Evolutionary conservation across 2,888 invertebrate genomes (phyloP), one percentile per base, ranked within the genome.

Genomic region (Nezara viridula): DNA sequence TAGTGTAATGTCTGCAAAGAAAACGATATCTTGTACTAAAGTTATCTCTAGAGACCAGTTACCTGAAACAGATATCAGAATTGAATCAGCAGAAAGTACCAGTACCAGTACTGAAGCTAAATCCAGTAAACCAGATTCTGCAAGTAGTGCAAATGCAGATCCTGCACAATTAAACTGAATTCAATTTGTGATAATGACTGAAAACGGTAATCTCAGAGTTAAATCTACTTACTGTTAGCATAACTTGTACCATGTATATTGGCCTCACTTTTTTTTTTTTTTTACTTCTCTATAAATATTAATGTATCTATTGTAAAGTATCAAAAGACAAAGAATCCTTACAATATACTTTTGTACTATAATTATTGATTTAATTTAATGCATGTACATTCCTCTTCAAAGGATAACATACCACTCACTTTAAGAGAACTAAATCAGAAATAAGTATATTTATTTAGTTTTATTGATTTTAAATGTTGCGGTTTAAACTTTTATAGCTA

Each of bases 231-330:
- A 77, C 81, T 81, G 81, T 81, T n/a, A 81, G 81, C 44, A 47
- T 81, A n/a, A 81, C 7, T 81, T 81, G 77, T 81, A 81, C 81
- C 81, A 47, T 81, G 81, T 81, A 81, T 44, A 81, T 81, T 73
- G 37, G 16, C 32, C 19, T 73, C 60, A 60, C 27, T 10, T 47
- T 81, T 44, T 81, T 81, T 81, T 81, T 81, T 66, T 37, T 81
- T 81, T 81, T 44, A 10, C 40, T 37, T 73, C 14, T 40, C 40
- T 77, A 77, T 77, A 77, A 77, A 77, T 44, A 81, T 14, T 81
- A 44, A 81, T 81, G 81, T 81, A 81, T 1, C 44, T 81, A 81
- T 44, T 81, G 81, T 81, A 81, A 81, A 81, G 40, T 81, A 81
- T 44, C 44, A 81, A 81, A 47, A 81, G 44, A 47, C 81, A 81